Evolutionary conservation across 2,113 vertebrate species (phyloP).

Genomic region (Cercocebus atys): DNA sequence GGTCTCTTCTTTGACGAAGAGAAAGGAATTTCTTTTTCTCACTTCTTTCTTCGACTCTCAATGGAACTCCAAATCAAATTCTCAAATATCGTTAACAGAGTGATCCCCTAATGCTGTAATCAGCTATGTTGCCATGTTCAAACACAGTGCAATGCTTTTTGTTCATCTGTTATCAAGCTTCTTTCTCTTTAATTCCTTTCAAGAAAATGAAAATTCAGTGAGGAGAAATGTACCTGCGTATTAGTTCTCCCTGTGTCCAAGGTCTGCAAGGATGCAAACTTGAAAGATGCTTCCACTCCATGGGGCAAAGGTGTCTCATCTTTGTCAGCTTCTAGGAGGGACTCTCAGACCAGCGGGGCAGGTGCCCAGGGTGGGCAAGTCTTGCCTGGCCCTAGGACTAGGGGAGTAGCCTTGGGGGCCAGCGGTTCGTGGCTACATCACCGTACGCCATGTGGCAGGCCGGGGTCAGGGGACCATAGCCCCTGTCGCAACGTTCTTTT

Average conservation of each 20-base stretch:
- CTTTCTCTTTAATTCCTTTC: background rate
- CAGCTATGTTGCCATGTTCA: background rate
- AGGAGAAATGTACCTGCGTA: background rate
- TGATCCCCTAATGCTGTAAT: background rate
- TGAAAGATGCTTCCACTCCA: background rate
- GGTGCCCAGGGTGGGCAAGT: background rate
- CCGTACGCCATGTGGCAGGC: rapidly evolving
- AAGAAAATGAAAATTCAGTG: background rate
- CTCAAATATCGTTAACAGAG: background rate
- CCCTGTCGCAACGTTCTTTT: rapidly evolving
- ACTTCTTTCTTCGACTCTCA: background rate
- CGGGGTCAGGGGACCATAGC: background rate
- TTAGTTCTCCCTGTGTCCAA: background rate
- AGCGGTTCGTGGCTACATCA: background rate
- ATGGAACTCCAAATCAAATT: background rate
- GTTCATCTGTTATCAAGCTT: background rate
- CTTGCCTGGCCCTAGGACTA: too few relatives aligned
- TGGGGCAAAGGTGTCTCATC: background rate
- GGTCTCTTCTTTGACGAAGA: background rate
- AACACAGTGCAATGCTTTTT: background rate
- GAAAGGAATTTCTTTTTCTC: background rate
- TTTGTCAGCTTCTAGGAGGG: background rate
- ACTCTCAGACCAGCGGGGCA: background rate
- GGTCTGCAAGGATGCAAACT: background rate
- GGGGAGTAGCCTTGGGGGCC: background rate